Percentiles rank a stretch among this genome's conserved stretches.
Conservation (phyloP, 2,888 invertebrate species). For the Seira sanloemensis region DNA sequence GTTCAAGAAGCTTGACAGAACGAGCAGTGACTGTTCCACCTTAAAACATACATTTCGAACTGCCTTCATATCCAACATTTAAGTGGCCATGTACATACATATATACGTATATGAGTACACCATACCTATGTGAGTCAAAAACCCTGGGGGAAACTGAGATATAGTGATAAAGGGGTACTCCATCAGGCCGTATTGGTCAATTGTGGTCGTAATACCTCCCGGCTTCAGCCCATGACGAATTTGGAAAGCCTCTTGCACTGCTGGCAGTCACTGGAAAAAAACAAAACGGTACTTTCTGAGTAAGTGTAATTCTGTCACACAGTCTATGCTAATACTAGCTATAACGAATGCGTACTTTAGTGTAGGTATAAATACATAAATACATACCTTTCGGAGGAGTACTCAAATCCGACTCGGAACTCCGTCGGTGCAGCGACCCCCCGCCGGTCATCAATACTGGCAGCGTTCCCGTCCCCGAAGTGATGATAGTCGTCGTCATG, state of each 20-base stretch:
- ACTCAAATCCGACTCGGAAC: conserved; percentile 95
- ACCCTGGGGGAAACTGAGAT: conserved; percentile 90
- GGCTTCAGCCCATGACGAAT: conserved; percentile 44
- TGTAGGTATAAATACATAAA: too few species aligned
- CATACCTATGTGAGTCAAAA: conserved; percentile 90
- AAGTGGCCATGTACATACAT: neutral
- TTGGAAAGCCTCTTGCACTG: conserved; percentile 29
- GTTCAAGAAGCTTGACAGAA: conserved; percentile 88
- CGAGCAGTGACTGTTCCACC: conserved; percentile 90
- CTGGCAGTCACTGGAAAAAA: neutral
- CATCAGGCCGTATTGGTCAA: conserved; percentile 84
- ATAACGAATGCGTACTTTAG: too few species aligned
- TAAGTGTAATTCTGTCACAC: too few species aligned
- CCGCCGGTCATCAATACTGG: conserved; percentile 76
- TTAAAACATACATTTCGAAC: conserved; percentile 74
- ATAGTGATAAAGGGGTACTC: conserved; percentile 98
- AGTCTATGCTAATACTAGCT: too few species aligned
- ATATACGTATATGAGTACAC: neutral
- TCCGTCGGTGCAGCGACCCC: conserved; percentile 80
- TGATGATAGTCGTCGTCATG: conserved; percentile 41
- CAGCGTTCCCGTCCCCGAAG: conserved; percentile 31
- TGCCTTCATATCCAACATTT: neutral
- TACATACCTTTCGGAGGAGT: conserved; percentile 93
- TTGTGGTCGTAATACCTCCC: conserved; percentile 42
- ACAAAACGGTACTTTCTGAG: neutral